Base-by-base conservation (phyloP, 2,797 vertebrate genomes). In the Melanotaenia trifasciata region DNA sequence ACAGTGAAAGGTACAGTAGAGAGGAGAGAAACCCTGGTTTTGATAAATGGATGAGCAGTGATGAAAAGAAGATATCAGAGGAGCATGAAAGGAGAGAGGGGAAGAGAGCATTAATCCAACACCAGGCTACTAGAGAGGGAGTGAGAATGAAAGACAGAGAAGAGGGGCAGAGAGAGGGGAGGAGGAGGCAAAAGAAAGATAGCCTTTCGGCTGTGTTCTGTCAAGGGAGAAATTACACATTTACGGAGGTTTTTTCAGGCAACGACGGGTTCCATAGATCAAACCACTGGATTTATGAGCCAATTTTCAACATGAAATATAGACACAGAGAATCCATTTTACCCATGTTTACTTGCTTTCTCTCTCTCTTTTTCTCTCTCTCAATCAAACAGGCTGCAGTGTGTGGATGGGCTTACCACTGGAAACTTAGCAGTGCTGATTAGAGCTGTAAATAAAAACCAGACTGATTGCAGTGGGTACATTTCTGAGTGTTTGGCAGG, bases 181-280 rank as follows among this genome's bases (percentile, higher is more conserved):
- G 87, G 86, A 89, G 91, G 83, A 72, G 87, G 96, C 95, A 96
- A 97, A 94, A 98, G 97, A 99, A 98, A 96, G 96, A 99, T 98
- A 95, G 95, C 96, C 96, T 95, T 92, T 95, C 94, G 89, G 93
- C 95, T 88, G 96, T 97, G 97, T 96, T 97, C 97, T 96, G 97
- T 97, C 97, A 98, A 97, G 98, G 97, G 97, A 99, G 97, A 99
- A 99, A 99, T 99, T 98, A 99, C 97, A 98, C 97, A 97, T 97
- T 98, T 98, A 97, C 97, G 95, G 95, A 97, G 96, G 96, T 96
- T 98, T 98, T 97, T 97, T 96, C 96, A 96, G 96, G 96, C 96
- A 95, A 94, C 96, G 95, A 97, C 95, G 95, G 96, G 93, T 93
- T 95, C 96, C 97, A 99, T 99, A 98, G 96, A 98, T 99, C 97